Evolutionary conservation across 1,140 invertebrate species (phyloP).

Genomic region (Eumaeus atala): DNA sequence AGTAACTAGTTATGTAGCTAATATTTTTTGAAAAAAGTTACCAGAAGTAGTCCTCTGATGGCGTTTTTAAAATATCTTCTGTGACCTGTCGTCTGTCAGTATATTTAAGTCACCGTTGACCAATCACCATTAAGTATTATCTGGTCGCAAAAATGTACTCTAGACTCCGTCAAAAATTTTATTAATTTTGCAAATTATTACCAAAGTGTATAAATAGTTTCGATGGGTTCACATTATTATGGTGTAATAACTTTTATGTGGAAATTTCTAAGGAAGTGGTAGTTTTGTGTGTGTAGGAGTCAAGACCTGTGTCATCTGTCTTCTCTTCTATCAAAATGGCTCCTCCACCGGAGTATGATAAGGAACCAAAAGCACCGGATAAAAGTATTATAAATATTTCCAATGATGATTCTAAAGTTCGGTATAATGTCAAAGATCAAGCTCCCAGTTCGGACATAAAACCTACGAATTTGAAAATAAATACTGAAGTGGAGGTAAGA

Average conservation of each 20-base stretch:
- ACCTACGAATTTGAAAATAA: slow-evolving; percentile 33
- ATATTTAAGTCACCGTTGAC: slow-evolving; percentile 31
- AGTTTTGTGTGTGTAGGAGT: slow-evolving; percentile 62
- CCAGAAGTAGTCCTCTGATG: too few species aligned
- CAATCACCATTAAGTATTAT: slow-evolving; percentile 20
- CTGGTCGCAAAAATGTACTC: slow-evolving; percentile 57
- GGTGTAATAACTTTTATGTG: slow-evolving; percentile 49
- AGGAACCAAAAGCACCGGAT: slow-evolving; percentile 80
- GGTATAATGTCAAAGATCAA: slow-evolving; percentile 51
- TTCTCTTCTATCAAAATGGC: slow-evolving; percentile 79
- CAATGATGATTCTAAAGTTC: slow-evolving; percentile 55
- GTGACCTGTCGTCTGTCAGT: slow-evolving; percentile 22
- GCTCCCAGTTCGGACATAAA: slow-evolving; percentile 52
- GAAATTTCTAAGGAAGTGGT: slow-evolving; percentile 38
- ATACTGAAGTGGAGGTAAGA: slow-evolving; percentile 58
- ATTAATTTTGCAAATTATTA: slow-evolving; percentile 49
- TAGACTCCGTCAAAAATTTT: slow-evolving; percentile 66
- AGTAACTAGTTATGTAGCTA: too few species aligned
- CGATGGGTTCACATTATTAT: slow-evolving; percentile 45
- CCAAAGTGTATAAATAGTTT: slow-evolving; percentile 52
- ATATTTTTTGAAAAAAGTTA: too few species aligned
- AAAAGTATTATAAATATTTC: slow-evolving; percentile 72
- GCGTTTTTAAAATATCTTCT: too few species aligned
- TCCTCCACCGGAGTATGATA: slow-evolving; percentile 81
- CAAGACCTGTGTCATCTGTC: slow-evolving; percentile 74